Conservation (phyloP, 2,113 vertebrate genomes). For the Python bivittatus region DNA sequence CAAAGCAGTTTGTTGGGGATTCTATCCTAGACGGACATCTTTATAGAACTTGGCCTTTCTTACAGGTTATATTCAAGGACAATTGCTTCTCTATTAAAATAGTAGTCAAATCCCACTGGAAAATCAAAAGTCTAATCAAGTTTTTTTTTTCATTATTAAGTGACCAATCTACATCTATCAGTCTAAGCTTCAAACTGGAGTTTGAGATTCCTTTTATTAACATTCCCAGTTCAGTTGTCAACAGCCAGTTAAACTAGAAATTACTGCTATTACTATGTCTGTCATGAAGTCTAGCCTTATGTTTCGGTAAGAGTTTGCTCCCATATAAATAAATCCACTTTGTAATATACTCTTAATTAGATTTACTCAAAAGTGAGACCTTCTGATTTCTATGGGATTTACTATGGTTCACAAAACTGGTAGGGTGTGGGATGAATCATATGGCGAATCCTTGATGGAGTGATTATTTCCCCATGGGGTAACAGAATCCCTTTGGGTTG, state of each 20-base stretch:
- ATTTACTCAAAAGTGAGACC: not conserved
- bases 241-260: not conserved
- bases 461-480: not conserved
- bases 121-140: conserved; percentile 1
- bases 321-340: not conserved
- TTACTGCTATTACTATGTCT: not conserved
- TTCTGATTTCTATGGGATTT: not conserved
- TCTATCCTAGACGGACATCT: not conserved
- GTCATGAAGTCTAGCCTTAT: not conserved
- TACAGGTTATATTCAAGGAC: conserved; percentile 5
- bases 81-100: conserved; percentile 23
- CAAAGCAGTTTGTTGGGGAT: conserved; percentile 20
- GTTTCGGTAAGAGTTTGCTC: not conserved
- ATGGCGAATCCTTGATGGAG: not conserved
- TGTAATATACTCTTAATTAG: not conserved
- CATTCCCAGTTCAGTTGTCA: not conserved
- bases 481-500: not conserved
- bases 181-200: conserved; percentile 32
- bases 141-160: conserved; percentile 1
- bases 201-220: conserved; percentile 9
- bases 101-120: not conserved
- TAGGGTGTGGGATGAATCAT: not conserved
- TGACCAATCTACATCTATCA: not conserved
- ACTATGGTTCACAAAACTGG: not conserved
- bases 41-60: not conserved